Conservation (phyloP, 1,140 invertebrate genomes). For the Acromyrmex echinatior region DNA sequence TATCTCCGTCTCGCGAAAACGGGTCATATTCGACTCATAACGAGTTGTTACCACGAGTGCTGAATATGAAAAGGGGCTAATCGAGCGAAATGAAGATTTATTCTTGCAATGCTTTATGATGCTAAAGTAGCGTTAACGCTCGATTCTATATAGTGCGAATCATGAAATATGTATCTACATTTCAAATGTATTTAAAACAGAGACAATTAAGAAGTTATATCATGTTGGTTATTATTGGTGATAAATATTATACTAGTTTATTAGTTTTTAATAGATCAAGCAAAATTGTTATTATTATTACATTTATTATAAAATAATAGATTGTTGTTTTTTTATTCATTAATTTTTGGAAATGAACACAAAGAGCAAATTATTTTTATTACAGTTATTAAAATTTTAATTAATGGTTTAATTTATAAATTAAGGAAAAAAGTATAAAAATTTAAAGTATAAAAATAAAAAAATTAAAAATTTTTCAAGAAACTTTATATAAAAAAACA, state of each 20-base stretch:
- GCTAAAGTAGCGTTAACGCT: constrained; percentile 33
- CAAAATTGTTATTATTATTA: background rate
- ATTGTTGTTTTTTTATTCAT: background rate
- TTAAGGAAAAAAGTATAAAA: no score
- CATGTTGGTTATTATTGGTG: background rate
- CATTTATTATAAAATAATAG: background rate
- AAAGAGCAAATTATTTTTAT: background rate
- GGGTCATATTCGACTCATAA: constrained; percentile 44
- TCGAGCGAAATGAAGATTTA: constrained; percentile 60
- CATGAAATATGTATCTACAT: constrained; percentile 2
- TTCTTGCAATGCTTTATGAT: constrained; percentile 39
- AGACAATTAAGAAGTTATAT: constrained; percentile 25
- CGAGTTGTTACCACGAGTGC: constrained; percentile 43
- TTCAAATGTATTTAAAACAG: constrained; percentile 6
- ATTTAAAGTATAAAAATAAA: no score
- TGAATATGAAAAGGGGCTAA: constrained; percentile 63
- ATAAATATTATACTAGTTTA: background rate
- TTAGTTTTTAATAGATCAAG: background rate
- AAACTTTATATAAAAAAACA: no score
- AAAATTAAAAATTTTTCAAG: no score
- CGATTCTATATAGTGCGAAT: constrained; percentile 19
- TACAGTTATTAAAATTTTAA: no score
- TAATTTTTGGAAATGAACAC: background rate
- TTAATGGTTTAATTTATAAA: no score
- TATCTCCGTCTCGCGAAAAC: constrained; percentile 28